phyloP scores from a whole-genome alignment of 2,113 vertebrate species.

The Ptilorrhoa leucosticta region DNA sequence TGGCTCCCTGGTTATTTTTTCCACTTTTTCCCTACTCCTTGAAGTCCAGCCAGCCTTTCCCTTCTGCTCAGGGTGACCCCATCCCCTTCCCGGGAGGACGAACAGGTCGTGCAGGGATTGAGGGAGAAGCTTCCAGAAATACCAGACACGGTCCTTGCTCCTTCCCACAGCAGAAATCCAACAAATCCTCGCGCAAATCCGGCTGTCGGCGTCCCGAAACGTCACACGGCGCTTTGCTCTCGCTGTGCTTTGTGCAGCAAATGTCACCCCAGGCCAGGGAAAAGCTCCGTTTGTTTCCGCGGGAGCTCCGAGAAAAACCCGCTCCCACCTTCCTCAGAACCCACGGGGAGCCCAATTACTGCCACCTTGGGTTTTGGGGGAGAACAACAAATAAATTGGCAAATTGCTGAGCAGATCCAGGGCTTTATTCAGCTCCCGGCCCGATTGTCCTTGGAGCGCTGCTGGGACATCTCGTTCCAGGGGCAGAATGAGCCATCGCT shows the following conservation, averaged over 20 bases:
- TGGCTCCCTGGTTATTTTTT: background rate
- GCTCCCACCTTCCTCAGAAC: background rate
- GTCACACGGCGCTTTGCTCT: background rate
- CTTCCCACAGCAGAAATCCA: background rate
- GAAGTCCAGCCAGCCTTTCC: background rate
- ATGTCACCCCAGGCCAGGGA: background rate
- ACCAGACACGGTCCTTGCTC: background rate
- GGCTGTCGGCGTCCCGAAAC: background rate
- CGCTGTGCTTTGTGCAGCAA: background rate
- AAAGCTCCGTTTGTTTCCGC: background rate
- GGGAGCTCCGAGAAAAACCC: background rate
- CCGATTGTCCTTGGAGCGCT: background rate
- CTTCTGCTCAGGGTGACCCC: background rate
- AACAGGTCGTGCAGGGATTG: background rate
- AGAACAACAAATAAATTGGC: background rate
- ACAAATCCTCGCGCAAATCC: background rate
- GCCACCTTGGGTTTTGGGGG: background rate
- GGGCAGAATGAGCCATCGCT: background rate
- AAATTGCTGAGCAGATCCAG: background rate
- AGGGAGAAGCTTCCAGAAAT: background rate
- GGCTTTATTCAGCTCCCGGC: background rate
- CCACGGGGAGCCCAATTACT: background rate
- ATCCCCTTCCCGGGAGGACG: background rate
- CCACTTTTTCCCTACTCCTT: fast-evolving
- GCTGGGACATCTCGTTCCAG: background rate